A percentile compares a stretch with the other conserved stretches of the same genome.
Evolutionary conservation across 2,888 invertebrate species (phyloP).

Genomic region (Notodonta dromedarius): DNA sequence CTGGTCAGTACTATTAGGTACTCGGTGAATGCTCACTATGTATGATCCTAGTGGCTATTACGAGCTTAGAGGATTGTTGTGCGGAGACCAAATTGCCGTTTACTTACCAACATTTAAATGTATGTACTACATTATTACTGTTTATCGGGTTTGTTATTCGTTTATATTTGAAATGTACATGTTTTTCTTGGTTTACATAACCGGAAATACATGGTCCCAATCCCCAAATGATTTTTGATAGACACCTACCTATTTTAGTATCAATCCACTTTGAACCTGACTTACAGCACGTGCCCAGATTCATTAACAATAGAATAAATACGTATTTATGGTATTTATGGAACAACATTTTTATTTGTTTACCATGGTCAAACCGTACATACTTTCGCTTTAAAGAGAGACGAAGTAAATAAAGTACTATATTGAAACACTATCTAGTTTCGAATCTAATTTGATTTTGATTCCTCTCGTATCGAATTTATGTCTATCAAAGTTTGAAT

Average conservation of each 20-base stretch:
- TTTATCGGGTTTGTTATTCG: no score
- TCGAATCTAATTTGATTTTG: conserved; percentile 54
- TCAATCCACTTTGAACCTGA: no score
- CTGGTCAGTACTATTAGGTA: conserved; percentile 47
- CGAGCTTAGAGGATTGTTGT: conserved; percentile 46
- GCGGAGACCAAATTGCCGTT: conserved; percentile 54
- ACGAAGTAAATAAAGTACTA: conserved; percentile 43
- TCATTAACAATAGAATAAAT: no score
- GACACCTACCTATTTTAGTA: no score
- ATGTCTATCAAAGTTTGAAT: conserved; percentile 61
- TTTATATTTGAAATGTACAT: no score
- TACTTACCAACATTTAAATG: conserved; percentile 31
- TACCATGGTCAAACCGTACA: not conserved
- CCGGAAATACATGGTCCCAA: no score
- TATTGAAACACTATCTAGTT: conserved; percentile 49
- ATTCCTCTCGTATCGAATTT: conserved; percentile 58
- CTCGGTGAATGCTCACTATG: conserved; percentile 60
- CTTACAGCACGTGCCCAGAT: no score
- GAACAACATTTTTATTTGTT: not conserved
- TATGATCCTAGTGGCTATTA: conserved; percentile 52
- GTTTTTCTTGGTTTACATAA: no score
- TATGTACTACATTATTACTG: not conserved
- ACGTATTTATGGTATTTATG: no score
- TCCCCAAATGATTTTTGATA: no score
- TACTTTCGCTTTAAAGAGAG: conserved; percentile 45